Percentiles rank a stretch among this genome's conserved stretches.
These are phyloP conservation scores for Chloroceryle amazona DNA, from an alignment of 2,797 vertebrate species.

Conservation along the genomic window DNA sequence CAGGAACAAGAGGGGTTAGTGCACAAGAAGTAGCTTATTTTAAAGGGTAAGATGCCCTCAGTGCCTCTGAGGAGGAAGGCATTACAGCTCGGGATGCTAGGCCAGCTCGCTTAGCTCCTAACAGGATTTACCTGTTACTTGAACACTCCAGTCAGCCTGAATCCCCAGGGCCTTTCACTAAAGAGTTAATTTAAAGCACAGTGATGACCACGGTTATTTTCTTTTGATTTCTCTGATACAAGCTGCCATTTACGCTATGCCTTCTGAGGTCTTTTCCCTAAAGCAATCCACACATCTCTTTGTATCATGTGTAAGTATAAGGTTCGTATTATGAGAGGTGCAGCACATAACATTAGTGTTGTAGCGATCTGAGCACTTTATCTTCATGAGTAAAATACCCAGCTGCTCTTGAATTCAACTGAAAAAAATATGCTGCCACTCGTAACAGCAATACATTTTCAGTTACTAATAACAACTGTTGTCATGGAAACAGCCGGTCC, in stretches of 20 bases:
- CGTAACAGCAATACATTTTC: slow-evolving; percentile 90
- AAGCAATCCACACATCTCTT: slow-evolving; percentile 18
- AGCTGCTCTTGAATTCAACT: slow-evolving; percentile 75
- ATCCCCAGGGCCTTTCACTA: background rate
- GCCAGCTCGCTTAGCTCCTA: background rate
- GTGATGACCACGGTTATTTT: slow-evolving; percentile 2
- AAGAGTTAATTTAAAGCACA: slow-evolving; percentile 41
- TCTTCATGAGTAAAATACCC: slow-evolving; percentile 70
- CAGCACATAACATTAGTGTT: slow-evolving; percentile 41
- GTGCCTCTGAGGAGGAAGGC: background rate
- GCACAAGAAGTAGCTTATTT: background rate
- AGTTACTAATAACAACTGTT: slow-evolving; percentile 94
- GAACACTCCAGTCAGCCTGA: background rate
- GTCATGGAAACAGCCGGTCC: slow-evolving; percentile 93
- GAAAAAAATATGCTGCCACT: slow-evolving; percentile 82
- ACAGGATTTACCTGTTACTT: slow-evolving; percentile 14
- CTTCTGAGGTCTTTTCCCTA: slow-evolving; percentile 4
- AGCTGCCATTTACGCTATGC: background rate
- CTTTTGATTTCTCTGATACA: slow-evolving; percentile 26
- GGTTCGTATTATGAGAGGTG: slow-evolving; percentile 37
- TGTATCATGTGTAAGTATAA: background rate
- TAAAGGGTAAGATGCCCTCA: background rate
- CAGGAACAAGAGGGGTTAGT: background rate
- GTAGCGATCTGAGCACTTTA: slow-evolving; percentile 57
- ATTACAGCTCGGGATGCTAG: background rate